Evolutionary conservation across 2,888 invertebrate species (phyloP).

Genomic region (Anaspis maculata): DNA sequence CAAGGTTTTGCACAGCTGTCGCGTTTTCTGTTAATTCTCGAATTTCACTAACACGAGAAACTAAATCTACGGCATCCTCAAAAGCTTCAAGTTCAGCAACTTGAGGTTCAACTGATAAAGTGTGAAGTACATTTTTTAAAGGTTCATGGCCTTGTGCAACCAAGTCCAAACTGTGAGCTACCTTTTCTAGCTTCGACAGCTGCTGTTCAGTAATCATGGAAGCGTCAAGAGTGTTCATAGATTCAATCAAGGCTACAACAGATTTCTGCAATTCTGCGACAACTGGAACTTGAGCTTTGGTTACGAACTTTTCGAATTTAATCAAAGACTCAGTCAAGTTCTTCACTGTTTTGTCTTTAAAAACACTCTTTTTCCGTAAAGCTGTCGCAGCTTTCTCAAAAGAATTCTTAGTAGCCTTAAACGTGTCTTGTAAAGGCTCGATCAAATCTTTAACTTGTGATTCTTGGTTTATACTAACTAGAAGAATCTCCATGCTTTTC

Average conservation of each 20-base stretch:
- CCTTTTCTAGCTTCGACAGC: too few species aligned
- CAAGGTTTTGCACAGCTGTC: constrained; percentile 26
- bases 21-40: too few species aligned
- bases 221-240: too few species aligned
- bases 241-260: constrained; percentile 24
- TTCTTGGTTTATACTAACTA: constrained; percentile 37
- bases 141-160: too few species aligned
- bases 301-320: constrained; percentile 21
- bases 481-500: constrained; percentile 21
- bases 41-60: too few species aligned
- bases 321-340: constrained; percentile 15
- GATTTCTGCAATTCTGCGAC: constrained; percentile 31
- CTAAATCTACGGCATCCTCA: too few species aligned
- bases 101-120: too few species aligned
- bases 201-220: too few species aligned
- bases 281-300: constrained; percentile 19
- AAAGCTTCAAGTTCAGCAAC: too few species aligned
- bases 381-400: constrained; percentile 20
- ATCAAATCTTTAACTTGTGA: constrained; percentile 37
- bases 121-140: too few species aligned
- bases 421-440: constrained; percentile 39
- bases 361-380: constrained; percentile 17
- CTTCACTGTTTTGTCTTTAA: constrained; percentile 8
- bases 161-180: too few species aligned
- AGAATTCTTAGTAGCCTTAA: constrained; percentile 28